Evolutionary conservation across 2,888 invertebrate genomes (phyloP).

Genomic region (Lochmaea capreae): DNA sequence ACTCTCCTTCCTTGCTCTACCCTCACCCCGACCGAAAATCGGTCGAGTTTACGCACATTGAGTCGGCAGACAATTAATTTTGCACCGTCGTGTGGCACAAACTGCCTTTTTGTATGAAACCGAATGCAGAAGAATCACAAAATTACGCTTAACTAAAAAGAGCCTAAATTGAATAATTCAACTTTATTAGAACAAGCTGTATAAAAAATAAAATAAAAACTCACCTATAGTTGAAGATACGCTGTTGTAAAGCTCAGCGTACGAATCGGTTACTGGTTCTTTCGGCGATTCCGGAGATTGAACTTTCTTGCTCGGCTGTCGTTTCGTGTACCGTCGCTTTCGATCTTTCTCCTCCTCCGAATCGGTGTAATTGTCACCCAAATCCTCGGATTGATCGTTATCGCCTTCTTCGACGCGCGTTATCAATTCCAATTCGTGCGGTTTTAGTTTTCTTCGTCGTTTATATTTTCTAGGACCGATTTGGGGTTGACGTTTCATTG

Average conservation of each 20-base stretch:
- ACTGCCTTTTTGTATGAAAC: no score
- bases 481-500: slow-evolving; percentile 82
- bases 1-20: no score
- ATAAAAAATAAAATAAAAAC: not conserved
- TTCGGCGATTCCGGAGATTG: slow-evolving; percentile 59
- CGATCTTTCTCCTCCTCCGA: slow-evolving; percentile 57
- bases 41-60: no score
- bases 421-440: slow-evolving; percentile 70
- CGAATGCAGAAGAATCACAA: no score
- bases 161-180: no score
- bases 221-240: slow-evolving; percentile 64
- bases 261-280: slow-evolving; percentile 58
- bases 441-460: slow-evolving; percentile 80
- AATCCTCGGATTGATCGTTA: slow-evolving; percentile 46
- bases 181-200: not conserved
- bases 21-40: no score
- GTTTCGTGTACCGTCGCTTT: slow-evolving; percentile 52
- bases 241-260: slow-evolving; percentile 66
- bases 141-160: no score
- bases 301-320: slow-evolving; percentile 62
- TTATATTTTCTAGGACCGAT: slow-evolving; percentile 81
- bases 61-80: no score
- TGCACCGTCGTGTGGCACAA: no score
- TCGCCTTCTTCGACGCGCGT: slow-evolving; percentile 53
- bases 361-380: slow-evolving; percentile 56